Percentiles rank a stretch among this genome's conserved stretches.
Conservation (phyloP, 2,797 vertebrate species). For the Scleropages formosus region DNA sequence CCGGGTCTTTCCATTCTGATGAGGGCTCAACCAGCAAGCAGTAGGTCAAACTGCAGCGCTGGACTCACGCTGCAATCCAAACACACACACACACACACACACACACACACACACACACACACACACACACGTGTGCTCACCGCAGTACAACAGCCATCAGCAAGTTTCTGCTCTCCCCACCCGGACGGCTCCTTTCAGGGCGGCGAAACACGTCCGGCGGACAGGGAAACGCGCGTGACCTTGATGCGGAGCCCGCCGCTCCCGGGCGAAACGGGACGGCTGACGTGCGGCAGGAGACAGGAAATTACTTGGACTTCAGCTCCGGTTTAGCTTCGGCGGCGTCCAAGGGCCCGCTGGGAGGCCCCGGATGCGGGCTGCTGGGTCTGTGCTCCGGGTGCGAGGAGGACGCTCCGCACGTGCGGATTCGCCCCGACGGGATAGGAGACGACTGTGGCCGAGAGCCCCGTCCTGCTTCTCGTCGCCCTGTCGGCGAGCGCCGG, state of each 20-base stretch:
- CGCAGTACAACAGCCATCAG: no score
- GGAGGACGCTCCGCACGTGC: slow-evolving; percentile 36
- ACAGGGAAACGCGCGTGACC: slow-evolving; percentile 1
- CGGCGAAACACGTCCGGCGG: background rate
- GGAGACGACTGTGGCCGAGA: slow-evolving; percentile 48
- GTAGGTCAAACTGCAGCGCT: no score
- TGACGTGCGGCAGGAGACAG: background rate
- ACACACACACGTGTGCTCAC: no score
- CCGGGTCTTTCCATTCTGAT: no score
- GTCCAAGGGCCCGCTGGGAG: background rate
- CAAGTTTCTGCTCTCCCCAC: no score
- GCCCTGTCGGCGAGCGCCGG: no score
- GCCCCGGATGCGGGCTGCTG: background rate
- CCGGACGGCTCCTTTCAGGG: no score
- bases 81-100: no score
- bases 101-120: no score
- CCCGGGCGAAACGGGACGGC: background rate
- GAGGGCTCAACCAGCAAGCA: no score
- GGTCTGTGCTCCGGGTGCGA: background rate
- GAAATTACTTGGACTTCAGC: background rate
- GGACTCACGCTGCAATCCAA: no score
- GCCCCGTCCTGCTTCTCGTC: slow-evolving; percentile 50
- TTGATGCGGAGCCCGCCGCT: background rate
- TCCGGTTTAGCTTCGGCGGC: slow-evolving; percentile 4
- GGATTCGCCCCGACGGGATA: slow-evolving; percentile 54